Evolutionary conservation across 2,113 vertebrate species (phyloP).

Genomic region (Pelodiscus sinensis): DNA sequence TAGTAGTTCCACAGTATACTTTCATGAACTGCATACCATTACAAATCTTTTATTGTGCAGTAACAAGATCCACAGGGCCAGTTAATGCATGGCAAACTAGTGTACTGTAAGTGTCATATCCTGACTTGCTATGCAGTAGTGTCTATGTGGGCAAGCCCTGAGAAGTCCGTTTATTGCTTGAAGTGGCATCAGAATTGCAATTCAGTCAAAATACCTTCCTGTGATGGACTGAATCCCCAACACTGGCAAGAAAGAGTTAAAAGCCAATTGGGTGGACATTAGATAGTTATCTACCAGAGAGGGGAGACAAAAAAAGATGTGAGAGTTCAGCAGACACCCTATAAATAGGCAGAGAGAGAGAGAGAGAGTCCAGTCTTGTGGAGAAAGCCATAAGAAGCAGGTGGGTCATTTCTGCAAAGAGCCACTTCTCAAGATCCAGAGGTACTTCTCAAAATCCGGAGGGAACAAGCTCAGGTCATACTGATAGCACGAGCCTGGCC

Average conservation of each 20-base stretch:
- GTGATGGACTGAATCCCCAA: not conserved
- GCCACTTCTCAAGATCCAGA: too few species aligned
- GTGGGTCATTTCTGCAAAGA: not conserved
- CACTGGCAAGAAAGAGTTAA: not conserved
- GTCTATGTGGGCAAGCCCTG: not conserved
- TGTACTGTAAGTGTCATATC: too few species aligned
- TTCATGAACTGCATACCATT: too few species aligned
- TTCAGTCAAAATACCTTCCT: not conserved
- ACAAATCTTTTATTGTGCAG: too few species aligned
- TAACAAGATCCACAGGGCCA: too few species aligned
- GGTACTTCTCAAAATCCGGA: too few species aligned
- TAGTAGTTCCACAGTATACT: not conserved
- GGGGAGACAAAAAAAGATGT: not conserved
- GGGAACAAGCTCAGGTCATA: too few species aligned
- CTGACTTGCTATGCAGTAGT: not conserved
- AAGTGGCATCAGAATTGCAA: not conserved
- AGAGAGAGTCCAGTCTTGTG: not conserved
- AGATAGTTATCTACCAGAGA: not conserved
- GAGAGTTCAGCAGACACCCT: not conserved
- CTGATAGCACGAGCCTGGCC: too few species aligned
- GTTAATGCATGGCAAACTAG: too few species aligned
- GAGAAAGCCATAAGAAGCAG: too few species aligned
- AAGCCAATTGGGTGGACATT: not conserved
- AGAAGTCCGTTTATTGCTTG: not conserved
- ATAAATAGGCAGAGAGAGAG: not conserved